Evolutionary conservation across 2,113 vertebrate species (phyloP).

Genomic region (Boulengeromyrus knoepffleri): DNA sequence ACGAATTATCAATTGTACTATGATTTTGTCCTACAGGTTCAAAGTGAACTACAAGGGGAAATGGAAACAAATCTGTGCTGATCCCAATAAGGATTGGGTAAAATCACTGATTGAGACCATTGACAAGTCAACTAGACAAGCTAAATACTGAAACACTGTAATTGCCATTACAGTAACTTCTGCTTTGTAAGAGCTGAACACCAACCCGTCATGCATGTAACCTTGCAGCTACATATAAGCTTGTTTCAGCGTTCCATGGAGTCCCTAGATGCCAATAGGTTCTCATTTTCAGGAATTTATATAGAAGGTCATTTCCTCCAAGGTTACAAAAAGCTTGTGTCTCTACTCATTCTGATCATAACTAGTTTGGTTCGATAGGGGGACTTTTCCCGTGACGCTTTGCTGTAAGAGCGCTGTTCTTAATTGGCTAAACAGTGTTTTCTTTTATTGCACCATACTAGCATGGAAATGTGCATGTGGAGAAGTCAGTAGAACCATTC

Average conservation of each 20-base stretch:
- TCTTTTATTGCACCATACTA: not conserved
- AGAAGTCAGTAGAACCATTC: not conserved
- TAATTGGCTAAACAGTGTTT: not conserved
- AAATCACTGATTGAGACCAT: not conserved
- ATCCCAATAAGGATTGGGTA: slow-evolving; percentile 18
- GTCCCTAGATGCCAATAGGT: not conserved
- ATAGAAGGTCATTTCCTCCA: not conserved
- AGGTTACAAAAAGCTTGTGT: not conserved
- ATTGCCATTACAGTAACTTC: not conserved
- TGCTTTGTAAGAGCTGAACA: not conserved
- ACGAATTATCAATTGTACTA: not conserved
- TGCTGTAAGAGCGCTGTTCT: not conserved
- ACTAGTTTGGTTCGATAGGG: not conserved
- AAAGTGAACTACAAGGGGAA: not conserved
- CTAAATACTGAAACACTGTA: not conserved
- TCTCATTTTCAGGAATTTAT: not conserved
- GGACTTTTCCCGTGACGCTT: not conserved
- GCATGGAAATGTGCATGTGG: not conserved
- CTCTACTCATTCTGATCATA: not conserved
- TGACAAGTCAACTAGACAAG: not conserved
- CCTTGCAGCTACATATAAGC: not conserved
- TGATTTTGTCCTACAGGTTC: slow-evolving; percentile 17
- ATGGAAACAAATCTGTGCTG: slow-evolving; percentile 8
- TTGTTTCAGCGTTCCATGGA: not conserved
- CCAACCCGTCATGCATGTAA: not conserved